A percentile compares a stretch with the other conserved stretches of the same genome.
Evolutionary conservation across 2,113 vertebrate species (phyloP).

Genomic region (Nibea albiflora): DNA sequence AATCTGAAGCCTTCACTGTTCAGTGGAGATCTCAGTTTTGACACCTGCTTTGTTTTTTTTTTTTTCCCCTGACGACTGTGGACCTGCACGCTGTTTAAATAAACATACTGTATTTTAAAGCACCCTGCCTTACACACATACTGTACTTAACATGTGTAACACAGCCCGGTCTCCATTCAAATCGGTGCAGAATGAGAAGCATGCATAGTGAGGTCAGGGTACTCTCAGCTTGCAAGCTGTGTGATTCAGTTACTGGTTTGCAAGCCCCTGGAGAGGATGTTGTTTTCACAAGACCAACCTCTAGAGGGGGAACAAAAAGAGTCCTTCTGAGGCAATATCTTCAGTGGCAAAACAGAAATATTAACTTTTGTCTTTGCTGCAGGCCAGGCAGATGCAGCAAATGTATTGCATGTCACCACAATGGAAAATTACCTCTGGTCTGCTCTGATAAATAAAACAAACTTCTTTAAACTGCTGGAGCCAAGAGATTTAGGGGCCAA

Average conservation of each 20-base stretch:
- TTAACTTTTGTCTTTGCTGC: conserved; percentile 12
- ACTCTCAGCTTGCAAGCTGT: conserved; percentile 43
- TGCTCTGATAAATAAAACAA: conserved; percentile 51
- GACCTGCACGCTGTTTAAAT: conserved; percentile 11
- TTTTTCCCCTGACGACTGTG: background rate
- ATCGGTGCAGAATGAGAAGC: conserved; percentile 21
- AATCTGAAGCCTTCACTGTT: conserved; percentile 37
- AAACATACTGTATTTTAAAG: background rate
- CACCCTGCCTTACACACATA: no score
- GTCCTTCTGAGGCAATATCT: conserved; percentile 46
- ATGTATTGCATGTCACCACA: conserved; percentile 23
- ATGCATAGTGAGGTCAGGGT: conserved; percentile 43
- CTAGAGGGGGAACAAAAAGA: conserved; percentile 40
- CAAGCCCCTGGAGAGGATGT: conserved; percentile 56
- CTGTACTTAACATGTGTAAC: background rate
- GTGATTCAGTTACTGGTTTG: conserved; percentile 62
- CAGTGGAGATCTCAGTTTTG: conserved; percentile 1
- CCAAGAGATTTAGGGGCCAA: conserved; percentile 14
- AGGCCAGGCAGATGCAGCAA: conserved; percentile 46
- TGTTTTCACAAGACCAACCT: conserved; percentile 47
- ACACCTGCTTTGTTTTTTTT: conserved; percentile 50
- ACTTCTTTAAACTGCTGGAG: conserved; percentile 19
- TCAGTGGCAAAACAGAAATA: conserved; percentile 37
- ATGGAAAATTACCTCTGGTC: conserved; percentile 41
- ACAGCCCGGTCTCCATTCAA: conserved; percentile 11